A percentile compares a stretch with the other conserved stretches of the same genome.
These are phyloP conservation scores for Motacilla tschutschensis DNA, from an alignment of 2,113 vertebrate genomes.

Conservation along the genomic window DNA sequence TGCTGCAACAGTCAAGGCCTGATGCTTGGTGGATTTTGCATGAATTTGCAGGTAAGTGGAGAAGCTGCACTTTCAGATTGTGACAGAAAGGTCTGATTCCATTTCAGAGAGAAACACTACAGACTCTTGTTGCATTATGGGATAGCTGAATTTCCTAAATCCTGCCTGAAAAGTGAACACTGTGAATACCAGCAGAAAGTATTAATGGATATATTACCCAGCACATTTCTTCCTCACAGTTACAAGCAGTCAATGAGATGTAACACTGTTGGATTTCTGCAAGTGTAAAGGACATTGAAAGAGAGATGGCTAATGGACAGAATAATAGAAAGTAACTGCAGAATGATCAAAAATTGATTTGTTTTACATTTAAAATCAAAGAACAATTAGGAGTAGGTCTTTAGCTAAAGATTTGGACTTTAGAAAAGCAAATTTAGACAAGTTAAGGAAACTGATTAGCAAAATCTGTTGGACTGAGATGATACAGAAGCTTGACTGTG, in stretches of 20 bases:
- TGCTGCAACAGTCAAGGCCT: neutral
- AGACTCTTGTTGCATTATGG: neutral
- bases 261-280: neutral
- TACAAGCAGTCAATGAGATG: neutral
- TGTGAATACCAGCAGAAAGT: neutral
- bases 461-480: neutral
- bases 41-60: neutral
- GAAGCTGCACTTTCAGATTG: neutral
- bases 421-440: constrained; percentile 17
- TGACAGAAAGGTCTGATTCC: neutral
- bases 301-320: neutral
- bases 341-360: neutral
- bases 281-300: neutral
- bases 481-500: neutral
- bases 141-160: neutral
- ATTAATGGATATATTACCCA: neutral
- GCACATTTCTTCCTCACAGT: neutral
- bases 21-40: neutral
- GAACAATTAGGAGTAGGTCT: neutral
- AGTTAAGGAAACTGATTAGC: neutral
- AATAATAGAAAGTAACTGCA: neutral
- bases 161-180: neutral
- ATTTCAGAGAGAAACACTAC: neutral
- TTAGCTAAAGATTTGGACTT: neutral
- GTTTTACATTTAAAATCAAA: neutral